Conservation (phyloP, 2,113 vertebrate genomes). For the Clupea harengus region DNA sequence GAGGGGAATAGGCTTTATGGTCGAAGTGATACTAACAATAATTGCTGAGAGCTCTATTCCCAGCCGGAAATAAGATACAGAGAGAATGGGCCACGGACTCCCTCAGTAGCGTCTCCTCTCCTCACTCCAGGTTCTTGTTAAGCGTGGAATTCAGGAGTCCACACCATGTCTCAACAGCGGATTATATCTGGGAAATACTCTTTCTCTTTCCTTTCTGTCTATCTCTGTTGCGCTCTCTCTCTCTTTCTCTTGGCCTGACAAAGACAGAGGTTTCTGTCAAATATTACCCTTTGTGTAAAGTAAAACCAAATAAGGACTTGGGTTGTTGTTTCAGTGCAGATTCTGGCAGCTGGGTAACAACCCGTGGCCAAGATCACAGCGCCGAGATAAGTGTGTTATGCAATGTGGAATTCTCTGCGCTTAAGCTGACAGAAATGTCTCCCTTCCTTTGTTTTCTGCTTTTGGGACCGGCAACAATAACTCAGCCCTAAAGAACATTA, state of each 20-base stretch:
- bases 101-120: neutral
- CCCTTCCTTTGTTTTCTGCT: conserved; percentile 43
- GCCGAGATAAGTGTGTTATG: conserved; percentile 64
- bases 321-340: conserved; percentile 48
- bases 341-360: conserved; percentile 59
- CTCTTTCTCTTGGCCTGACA: neutral
- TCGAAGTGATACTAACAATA: conserved; percentile 65
- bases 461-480: conserved; percentile 25
- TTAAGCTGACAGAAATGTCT: conserved; percentile 31
- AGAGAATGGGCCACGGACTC: neutral
- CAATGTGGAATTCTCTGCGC: conserved; percentile 60
- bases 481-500: neutral
- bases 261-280: conserved; percentile 18
- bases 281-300: conserved; percentile 33
- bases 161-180: neutral
- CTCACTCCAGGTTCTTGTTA: neutral
- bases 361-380: conserved; percentile 63
- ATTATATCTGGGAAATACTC: neutral
- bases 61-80: conserved; percentile 58
- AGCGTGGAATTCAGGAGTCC: neutral
- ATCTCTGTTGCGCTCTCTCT: neutral
- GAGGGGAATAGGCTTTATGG: conserved; percentile 68
- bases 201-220: neutral
- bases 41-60: conserved; percentile 63
- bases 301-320: conserved; percentile 49